Evolutionary conservation across 2,797 vertebrate genomes (phyloP).

Genomic region (Ateles fusciceps): DNA sequence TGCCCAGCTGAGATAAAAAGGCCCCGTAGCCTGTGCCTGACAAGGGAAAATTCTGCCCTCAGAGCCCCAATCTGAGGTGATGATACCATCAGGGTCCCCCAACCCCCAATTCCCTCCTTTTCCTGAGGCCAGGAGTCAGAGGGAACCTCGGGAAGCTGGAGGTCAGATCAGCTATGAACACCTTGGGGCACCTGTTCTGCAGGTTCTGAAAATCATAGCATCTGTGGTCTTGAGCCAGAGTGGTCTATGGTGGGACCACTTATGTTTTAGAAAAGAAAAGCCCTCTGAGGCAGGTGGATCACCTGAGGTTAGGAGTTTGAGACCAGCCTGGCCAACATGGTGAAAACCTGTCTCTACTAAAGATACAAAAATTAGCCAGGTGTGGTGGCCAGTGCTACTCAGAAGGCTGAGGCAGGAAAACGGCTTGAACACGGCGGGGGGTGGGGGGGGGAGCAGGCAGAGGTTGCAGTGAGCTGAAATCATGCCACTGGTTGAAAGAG

Average conservation of each 20-base stretch:
- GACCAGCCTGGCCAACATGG: background rate
- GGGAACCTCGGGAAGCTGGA: background rate
- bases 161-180: background rate
- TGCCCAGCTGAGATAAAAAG: constrained; percentile 56
- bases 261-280: background rate
- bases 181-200: background rate
- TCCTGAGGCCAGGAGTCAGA: background rate
- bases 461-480: background rate
- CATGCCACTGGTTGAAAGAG: background rate
- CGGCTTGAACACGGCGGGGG: background rate
- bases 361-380: background rate
- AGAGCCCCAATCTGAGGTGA: background rate
- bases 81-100: background rate
- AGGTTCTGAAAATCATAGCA: background rate
- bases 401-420: background rate
- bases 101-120: background rate
- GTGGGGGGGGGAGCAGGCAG: background rate
- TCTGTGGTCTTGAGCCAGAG: background rate
- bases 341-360: background rate
- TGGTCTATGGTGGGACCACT: background rate
- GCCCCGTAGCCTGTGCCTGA: background rate
- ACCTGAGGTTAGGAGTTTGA: background rate
- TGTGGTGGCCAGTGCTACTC: background rate
- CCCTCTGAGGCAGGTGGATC: background rate
- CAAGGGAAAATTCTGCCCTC: constrained; percentile 6